phyloP scores from a whole-genome alignment of 2,797 vertebrate genomes.

The Tenualosa thibaudeaui region DNA sequence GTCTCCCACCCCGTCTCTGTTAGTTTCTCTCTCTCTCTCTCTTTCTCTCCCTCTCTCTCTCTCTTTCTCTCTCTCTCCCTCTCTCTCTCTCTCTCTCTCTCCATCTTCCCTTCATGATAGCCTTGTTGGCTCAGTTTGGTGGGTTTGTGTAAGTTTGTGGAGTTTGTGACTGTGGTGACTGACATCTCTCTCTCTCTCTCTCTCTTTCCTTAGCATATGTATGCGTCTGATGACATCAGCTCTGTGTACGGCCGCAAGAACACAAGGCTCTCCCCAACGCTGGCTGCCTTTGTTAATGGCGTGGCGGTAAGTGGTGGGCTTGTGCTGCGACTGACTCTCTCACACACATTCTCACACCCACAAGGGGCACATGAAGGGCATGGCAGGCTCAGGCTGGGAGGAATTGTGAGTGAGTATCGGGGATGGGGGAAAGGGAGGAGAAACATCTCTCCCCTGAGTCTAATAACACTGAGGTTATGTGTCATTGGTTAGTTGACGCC shows the following conservation, averaged over 20 bases:
- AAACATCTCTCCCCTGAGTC: not conserved
- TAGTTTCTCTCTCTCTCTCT: not conserved
- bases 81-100: not conserved
- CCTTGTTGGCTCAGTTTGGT: too few relatives aligned
- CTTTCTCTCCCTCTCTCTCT: not conserved
- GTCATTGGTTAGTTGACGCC: not conserved
- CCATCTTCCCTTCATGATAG: too few relatives aligned
- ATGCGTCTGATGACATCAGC: constrained; percentile 73
- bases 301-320: constrained; percentile 79
- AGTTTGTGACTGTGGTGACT: not conserved
- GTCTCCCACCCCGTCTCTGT: not conserved
- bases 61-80: not conserved
- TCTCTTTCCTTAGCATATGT: constrained; percentile 71
- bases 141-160: too few relatives aligned
- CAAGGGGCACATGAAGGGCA: not conserved
- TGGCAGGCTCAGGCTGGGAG: not conserved
- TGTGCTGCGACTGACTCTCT: not conserved
- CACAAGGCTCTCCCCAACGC: constrained; percentile 76
- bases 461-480: not conserved
- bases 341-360: not conserved
- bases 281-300: constrained; percentile 86
- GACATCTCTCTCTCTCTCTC: not conserved
- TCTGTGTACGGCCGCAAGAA: constrained; percentile 80
- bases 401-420: not conserved
- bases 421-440: not conserved